Evolutionary conservation across 2,113 vertebrate species (phyloP).

Genomic region (Nycticryphes semicollaris): DNA sequence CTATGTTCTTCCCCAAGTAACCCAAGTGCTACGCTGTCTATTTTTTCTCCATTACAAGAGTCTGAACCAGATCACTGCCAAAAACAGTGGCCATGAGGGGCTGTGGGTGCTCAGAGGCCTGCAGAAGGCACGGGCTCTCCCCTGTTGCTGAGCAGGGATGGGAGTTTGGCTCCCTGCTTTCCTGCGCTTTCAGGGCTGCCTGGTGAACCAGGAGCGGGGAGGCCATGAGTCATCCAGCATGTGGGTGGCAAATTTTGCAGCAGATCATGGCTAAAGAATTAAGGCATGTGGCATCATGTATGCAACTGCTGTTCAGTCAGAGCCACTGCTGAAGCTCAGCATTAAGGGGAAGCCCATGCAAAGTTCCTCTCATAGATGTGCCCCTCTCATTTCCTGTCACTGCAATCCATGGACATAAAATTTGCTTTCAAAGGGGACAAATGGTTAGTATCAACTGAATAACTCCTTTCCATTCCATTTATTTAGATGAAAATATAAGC

Average conservation of each 20-base stretch:
- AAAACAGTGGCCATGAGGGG: accelerated
- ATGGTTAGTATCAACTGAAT: neutral
- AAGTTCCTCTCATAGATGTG: neutral
- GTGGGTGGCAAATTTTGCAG: neutral
- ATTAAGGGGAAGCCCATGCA: neutral
- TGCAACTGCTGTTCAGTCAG: neutral
- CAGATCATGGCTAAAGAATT: neutral
- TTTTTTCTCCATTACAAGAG: too few relatives aligned
- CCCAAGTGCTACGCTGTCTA: neutral
- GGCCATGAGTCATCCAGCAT: neutral
- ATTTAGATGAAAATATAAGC: neutral
- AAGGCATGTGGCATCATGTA: neutral
- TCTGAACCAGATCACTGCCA: too few relatives aligned
- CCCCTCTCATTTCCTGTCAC: neutral
- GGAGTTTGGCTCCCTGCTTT: neutral
- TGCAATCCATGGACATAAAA: neutral
- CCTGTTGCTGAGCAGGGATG: accelerated
- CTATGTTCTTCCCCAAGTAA: neutral
- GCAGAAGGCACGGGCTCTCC: neutral
- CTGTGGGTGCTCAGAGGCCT: neutral
- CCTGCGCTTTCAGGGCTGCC: neutral
- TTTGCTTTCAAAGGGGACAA: neutral
- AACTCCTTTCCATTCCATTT: neutral
- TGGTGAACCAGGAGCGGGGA: neutral
- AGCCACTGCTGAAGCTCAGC: neutral